phyloP scores from a whole-genome alignment of 2,888 invertebrate species.

The Dioctria linearis region DNA sequence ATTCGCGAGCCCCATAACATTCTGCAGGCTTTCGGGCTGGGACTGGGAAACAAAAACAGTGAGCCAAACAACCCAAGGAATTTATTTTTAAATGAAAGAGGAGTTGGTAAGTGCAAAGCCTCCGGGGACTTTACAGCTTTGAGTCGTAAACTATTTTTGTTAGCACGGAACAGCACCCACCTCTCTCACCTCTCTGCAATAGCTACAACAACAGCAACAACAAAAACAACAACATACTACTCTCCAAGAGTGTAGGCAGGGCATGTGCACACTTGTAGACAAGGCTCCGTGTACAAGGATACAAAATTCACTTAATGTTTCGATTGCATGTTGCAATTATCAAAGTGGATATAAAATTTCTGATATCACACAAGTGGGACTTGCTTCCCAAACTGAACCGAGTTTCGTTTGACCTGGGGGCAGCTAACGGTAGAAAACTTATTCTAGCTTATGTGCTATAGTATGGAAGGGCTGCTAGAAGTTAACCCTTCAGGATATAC shows the following conservation, averaged over 20 bases:
- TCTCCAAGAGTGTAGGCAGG: background rate
- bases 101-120: constrained; percentile 44
- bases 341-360: constrained; percentile 56
- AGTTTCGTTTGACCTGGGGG: background rate
- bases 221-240: too few relatives aligned
- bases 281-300: constrained; percentile 31
- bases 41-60: background rate
- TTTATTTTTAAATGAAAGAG: constrained; percentile 47
- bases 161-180: background rate
- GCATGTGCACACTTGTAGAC: background rate
- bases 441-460: background rate
- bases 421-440: constrained; percentile 3
- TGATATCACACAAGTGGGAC: constrained; percentile 50
- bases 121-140: constrained; percentile 31
- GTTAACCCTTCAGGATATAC: constrained; percentile 32
- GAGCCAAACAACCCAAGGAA: constrained; percentile 29
- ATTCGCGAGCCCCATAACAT: too few relatives aligned
- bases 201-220: too few relatives aligned
- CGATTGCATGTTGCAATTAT: constrained; percentile 58
- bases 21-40: too few relatives aligned
- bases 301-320: constrained; percentile 56
- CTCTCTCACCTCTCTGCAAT: background rate
- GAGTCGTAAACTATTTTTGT: constrained; percentile 41
- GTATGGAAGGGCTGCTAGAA: constrained; percentile 1
- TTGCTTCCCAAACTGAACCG: constrained; percentile 3